These are phyloP conservation scores for Paradoxurus hermaphroditus DNA, from an alignment of 2,113 vertebrate genomes.

Conservation along the genomic window DNA sequence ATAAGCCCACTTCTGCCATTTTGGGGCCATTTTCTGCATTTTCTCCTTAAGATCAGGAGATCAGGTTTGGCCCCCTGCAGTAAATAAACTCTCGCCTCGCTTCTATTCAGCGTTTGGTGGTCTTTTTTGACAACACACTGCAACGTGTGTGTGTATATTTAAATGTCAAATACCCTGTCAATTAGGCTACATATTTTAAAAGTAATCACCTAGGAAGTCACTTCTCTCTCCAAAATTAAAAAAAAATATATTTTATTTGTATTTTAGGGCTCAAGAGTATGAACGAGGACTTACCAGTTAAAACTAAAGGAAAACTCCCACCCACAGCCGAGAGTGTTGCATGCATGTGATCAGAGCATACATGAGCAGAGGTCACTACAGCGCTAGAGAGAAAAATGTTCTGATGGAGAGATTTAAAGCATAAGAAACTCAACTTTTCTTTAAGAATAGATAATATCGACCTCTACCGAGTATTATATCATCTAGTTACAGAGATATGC, in stretches of 20 bases:
- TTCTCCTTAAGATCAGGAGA: too few species aligned
- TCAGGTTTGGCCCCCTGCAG: too few species aligned
- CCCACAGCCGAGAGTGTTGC: not conserved
- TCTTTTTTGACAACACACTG: too few species aligned
- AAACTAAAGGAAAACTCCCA: not conserved
- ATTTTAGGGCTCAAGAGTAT: not conserved
- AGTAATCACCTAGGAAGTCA: not conserved
- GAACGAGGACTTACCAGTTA: not conserved
- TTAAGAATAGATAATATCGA: not conserved
- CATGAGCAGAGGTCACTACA: not conserved
- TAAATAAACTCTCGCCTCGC: too few species aligned
- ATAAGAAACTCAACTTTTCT: not conserved
- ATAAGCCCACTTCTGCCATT: too few species aligned
- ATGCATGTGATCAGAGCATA: accelerated
- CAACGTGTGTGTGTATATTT: not conserved
- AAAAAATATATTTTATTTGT: not conserved
- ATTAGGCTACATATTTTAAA: not conserved
- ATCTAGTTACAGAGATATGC: not conserved
- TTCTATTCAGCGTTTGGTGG: too few species aligned
- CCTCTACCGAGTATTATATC: not conserved
- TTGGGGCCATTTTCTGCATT: too few species aligned
- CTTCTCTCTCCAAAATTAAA: not conserved
- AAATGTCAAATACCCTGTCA: not conserved
- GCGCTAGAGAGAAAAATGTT: not conserved
- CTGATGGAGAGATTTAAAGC: not conserved